Conservation (phyloP, 2,113 vertebrate genomes). For the Dasyprocta punctata region DNA sequence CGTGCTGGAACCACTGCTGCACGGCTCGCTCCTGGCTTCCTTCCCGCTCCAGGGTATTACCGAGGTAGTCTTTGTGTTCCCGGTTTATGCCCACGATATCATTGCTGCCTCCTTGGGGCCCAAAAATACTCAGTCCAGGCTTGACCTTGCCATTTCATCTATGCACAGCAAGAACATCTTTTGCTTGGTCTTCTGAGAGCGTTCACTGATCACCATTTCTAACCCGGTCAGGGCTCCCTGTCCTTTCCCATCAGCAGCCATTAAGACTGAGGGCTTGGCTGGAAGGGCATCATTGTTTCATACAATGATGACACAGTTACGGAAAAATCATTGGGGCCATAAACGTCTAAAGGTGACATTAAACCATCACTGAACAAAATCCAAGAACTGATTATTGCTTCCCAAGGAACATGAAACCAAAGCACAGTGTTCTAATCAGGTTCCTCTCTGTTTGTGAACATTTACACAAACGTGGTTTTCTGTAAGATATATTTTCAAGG, state of each 20-base stretch:
- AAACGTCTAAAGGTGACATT: conserved; percentile 93
- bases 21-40: conserved; percentile 86
- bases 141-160: conserved; percentile 91
- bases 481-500: neutral
- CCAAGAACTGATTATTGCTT: conserved; percentile 93
- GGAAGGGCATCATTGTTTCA: conserved; percentile 91
- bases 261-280: conserved; percentile 84
- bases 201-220: conserved; percentile 95
- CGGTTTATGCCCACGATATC: conserved; percentile 83
- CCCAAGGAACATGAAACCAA: conserved; percentile 84
- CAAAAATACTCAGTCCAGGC: conserved; percentile 87
- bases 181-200: conserved; percentile 96
- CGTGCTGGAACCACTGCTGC: conserved; percentile 88
- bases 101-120: conserved; percentile 84
- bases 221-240: conserved; percentile 91
- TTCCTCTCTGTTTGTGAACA: neutral
- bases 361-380: conserved; percentile 95
- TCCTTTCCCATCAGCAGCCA: conserved; percentile 94
- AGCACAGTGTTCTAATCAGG: neutral
- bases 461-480: neutral
- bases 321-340: conserved; percentile 94
- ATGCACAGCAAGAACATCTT: conserved; percentile 93
- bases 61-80: conserved; percentile 87
- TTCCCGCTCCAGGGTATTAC: conserved; percentile 86
- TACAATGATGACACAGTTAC: conserved; percentile 92